These are phyloP conservation scores for Conchocele bisecta DNA, from an alignment of 2,888 invertebrate genomes.

Conservation along the genomic window DNA sequence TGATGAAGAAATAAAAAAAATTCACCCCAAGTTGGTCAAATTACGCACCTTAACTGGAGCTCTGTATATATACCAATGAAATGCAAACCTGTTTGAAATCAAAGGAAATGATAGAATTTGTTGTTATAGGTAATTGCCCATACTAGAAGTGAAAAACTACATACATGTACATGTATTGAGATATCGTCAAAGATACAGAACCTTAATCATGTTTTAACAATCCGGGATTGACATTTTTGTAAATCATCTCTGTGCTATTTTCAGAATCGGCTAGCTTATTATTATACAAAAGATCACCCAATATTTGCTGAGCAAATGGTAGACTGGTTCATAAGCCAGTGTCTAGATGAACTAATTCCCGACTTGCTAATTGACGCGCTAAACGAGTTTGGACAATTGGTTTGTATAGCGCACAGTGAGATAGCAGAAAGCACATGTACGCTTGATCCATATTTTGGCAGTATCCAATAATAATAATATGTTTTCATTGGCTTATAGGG, in stretches of 20 bases:
- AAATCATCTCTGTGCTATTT: not conserved
- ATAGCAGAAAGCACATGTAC: not conserved
- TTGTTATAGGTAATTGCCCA: not conserved
- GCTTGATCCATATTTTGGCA: too few relatives aligned
- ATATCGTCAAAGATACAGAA: too few relatives aligned
- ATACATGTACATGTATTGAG: too few relatives aligned
- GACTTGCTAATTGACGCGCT: conserved; percentile 71
- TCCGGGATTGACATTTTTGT: not conserved
- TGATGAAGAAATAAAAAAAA: too few relatives aligned
- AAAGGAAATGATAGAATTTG: not conserved
- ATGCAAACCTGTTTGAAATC: too few relatives aligned
- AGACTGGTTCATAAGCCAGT: conserved; percentile 65
- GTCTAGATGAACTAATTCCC: conserved; percentile 72
- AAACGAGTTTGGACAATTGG: conserved; percentile 62
- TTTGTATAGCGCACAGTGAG: conserved; percentile 47
- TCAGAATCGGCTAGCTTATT: conserved; percentile 63
- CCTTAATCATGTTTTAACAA: not conserved
- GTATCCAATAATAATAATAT: too few relatives aligned
- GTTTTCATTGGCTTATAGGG: too few relatives aligned
- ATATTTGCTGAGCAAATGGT: conserved; percentile 69
- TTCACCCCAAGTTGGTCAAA: too few relatives aligned
- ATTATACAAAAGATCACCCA: conserved; percentile 68
- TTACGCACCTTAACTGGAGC: too few relatives aligned
- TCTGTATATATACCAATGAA: too few relatives aligned
- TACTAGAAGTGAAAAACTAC: too few relatives aligned